Evolutionary conservation across 2,113 vertebrate species (phyloP).

Genomic region (Illadopsis cleaveri): DNA sequence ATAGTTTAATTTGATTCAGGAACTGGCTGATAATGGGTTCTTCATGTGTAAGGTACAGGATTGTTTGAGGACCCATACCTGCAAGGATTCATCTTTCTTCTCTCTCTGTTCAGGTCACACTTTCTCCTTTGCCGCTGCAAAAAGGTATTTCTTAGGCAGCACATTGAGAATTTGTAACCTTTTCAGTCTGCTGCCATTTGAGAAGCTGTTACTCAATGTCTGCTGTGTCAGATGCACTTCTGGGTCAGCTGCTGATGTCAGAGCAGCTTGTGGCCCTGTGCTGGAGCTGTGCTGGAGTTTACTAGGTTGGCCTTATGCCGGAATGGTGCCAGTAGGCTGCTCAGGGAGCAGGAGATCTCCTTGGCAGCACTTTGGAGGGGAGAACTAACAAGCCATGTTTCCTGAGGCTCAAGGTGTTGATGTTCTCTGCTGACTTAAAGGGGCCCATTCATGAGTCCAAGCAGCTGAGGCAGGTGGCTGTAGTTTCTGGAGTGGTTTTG

Average conservation of each 20-base stretch:
- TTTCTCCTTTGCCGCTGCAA: background rate
- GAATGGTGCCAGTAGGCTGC: slow-evolving; percentile 24
- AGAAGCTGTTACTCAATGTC: slow-evolving; percentile 54
- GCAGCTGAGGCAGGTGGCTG: background rate
- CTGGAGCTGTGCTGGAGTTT: background rate
- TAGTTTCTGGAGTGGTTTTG: background rate
- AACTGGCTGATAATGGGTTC: background rate
- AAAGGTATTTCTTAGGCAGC: background rate
- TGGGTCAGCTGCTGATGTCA: slow-evolving; percentile 46
- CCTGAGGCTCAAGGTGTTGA: background rate
- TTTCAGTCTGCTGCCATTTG: slow-evolving; percentile 60
- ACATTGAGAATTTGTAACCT: slow-evolving; percentile 44
- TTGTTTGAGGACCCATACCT: background rate
- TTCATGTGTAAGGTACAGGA: background rate
- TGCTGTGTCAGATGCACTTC: slow-evolving; percentile 22
- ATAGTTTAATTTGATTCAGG: background rate
- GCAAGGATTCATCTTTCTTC: background rate
- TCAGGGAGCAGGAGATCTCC: background rate
- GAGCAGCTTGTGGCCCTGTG: slow-evolving; percentile 44
- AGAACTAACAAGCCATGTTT: background rate
- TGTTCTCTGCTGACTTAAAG: background rate
- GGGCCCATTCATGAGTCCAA: background rate
- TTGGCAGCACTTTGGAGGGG: background rate
- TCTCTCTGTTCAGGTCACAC: background rate
- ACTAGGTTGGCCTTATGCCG: background rate